Evolutionary conservation across 1,140 invertebrate species (phyloP).

Genomic region (Capitella teleta): DNA sequence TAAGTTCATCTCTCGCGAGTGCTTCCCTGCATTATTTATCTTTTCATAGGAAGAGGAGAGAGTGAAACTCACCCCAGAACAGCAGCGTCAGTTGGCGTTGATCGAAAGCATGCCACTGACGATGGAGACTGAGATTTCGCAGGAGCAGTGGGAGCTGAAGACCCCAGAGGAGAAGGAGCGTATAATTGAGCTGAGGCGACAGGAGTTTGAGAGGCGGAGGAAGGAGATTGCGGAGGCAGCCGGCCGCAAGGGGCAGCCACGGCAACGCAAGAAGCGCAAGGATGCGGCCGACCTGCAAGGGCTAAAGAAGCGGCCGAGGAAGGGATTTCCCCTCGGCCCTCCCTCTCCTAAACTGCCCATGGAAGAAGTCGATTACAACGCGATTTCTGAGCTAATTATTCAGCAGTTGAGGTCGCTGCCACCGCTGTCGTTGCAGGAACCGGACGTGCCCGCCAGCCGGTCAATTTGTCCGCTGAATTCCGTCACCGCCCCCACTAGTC

Average conservation of each 20-base stretch:
- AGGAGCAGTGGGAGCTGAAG: slow-evolving; percentile 23
- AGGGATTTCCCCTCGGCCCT: background rate
- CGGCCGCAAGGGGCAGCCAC: slow-evolving; percentile 4
- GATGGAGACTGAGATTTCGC: slow-evolving; percentile 25
- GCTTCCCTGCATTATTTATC: background rate
- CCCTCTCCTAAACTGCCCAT: background rate
- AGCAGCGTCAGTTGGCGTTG: slow-evolving; percentile 38
- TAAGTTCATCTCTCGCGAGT: slow-evolving; percentile 1
- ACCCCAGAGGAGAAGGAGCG: slow-evolving; percentile 10
- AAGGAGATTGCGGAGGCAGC: too few relatives aligned
- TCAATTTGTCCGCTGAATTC: background rate
- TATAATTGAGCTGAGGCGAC: background rate
- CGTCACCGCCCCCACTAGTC: too few relatives aligned
- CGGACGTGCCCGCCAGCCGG: slow-evolving; percentile 51
- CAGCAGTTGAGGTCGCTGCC: slow-evolving; percentile 69
- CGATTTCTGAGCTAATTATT: slow-evolving; percentile 77
- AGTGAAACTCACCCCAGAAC: slow-evolving; percentile 37
- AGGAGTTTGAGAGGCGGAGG: background rate
- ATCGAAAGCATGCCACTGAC: slow-evolving; percentile 41
- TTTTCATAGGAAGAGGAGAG: slow-evolving; percentile 25
- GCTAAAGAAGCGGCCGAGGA: background rate
- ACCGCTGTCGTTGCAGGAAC: slow-evolving; percentile 75
- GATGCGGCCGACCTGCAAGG: slow-evolving; percentile 3
- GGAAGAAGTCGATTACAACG: slow-evolving; percentile 10
- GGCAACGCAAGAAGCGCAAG: slow-evolving; percentile 8